Conservation (phyloP, 2,113 vertebrate species). For the Gobius niger region DNA sequence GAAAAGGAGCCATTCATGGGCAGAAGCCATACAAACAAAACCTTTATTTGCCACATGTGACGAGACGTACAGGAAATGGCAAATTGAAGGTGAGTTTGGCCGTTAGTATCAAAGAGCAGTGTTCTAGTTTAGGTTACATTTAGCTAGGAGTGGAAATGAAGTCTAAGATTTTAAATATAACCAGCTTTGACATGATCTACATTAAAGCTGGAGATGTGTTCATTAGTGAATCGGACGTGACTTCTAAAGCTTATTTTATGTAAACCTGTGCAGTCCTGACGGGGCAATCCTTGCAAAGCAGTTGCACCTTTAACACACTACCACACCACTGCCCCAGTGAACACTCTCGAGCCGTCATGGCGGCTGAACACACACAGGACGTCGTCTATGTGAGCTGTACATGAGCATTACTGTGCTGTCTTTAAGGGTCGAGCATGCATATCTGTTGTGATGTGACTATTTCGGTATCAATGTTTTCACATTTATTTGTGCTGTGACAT, state of each 20-base stretch:
- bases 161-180: background rate
- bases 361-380: background rate
- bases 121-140: constrained; percentile 3
- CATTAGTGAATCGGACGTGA: constrained; percentile 2
- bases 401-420: constrained; percentile 36
- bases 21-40: constrained; percentile 69
- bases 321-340: constrained; percentile 11
- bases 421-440: constrained; percentile 42
- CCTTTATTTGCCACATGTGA: constrained; percentile 1
- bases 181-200: background rate
- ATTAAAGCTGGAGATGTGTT: background rate
- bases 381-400: constrained; percentile 36
- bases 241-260: background rate
- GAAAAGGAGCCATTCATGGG: constrained; percentile 66
- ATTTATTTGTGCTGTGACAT: background rate
- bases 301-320: constrained; percentile 35
- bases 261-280: constrained; percentile 18
- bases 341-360: background rate
- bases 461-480: constrained; percentile 27
- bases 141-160: background rate
- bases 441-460: constrained; percentile 39
- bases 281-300: constrained; percentile 4
- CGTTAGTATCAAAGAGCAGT: constrained; percentile 10
- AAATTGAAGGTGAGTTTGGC: constrained; percentile 7
- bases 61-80: background rate